Evolutionary conservation across 2,113 vertebrate species (phyloP).

Genomic region (Macroglossus sobrinus): DNA sequence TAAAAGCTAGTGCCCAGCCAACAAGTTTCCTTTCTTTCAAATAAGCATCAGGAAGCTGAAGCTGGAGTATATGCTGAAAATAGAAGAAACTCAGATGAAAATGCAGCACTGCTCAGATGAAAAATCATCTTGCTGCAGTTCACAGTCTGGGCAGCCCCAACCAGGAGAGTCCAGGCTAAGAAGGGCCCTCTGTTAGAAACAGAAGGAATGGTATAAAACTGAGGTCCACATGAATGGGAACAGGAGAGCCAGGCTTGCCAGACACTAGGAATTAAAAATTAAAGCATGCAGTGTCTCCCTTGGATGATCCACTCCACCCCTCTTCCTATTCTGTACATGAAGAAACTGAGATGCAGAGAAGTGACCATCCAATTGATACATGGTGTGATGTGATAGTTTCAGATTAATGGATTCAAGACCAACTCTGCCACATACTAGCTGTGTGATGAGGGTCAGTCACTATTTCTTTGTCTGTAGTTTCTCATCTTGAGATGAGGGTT

Average conservation of each 20-base stretch:
- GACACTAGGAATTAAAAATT: not conserved
- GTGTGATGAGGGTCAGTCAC: not conserved
- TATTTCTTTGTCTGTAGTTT: not conserved
- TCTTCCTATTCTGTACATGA: not conserved
- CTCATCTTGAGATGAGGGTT: not conserved
- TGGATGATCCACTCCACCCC: too few relatives aligned
- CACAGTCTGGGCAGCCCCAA: not conserved
- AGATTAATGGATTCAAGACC: not conserved
- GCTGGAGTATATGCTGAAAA: slow-evolving; percentile 17
- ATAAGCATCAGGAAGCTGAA: slow-evolving; percentile 4
- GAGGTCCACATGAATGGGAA: not conserved
- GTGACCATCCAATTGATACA: not conserved
- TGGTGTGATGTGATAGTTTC: not conserved
- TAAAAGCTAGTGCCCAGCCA: slow-evolving; percentile 50
- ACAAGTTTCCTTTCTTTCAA: slow-evolving; percentile 53
- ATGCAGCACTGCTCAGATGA: not conserved
- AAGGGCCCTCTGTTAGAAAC: not conserved
- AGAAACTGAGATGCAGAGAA: not conserved
- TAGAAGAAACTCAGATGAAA: not conserved
- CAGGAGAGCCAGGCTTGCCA: not conserved
- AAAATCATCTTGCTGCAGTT: not conserved
- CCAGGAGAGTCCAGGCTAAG: not conserved
- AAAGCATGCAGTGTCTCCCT: not conserved
- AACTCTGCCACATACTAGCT: not conserved
- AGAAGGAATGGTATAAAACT: not conserved